Conservation (phyloP, 2,113 vertebrate genomes). For the Ginglymostoma cirratum region DNA sequence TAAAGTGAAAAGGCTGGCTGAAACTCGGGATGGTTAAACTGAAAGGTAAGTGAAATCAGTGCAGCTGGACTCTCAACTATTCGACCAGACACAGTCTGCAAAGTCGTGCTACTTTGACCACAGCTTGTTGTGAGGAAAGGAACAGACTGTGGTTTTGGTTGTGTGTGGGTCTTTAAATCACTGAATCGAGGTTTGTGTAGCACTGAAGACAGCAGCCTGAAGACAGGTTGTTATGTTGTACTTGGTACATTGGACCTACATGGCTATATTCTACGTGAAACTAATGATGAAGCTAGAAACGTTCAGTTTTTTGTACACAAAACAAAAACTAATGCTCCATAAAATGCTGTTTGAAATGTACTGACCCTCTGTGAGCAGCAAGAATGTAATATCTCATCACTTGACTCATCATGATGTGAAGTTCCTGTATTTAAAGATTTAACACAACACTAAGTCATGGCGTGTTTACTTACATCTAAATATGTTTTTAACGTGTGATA, state of each 20-base stretch:
- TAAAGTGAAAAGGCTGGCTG: background rate
- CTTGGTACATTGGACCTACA: background rate
- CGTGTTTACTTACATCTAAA: background rate
- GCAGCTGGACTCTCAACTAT: background rate
- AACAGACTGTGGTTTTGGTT: background rate
- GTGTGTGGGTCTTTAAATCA: background rate
- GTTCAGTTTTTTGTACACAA: background rate
- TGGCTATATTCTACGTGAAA: background rate
- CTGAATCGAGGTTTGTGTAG: background rate
- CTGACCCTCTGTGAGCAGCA: background rate
- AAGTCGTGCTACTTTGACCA: background rate
- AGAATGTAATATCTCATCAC: background rate
- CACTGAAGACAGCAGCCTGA: background rate
- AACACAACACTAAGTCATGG: background rate
- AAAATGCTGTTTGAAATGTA: background rate
- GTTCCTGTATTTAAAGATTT: background rate
- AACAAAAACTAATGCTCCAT: background rate
- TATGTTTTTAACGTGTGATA: background rate
- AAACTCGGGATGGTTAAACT: background rate
- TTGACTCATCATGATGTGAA: background rate
- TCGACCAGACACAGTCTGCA: background rate
- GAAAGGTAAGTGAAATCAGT: background rate
- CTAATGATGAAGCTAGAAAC: background rate
- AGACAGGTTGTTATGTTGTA: background rate
- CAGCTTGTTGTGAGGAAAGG: background rate